These are phyloP conservation scores for Sebastiscus albofasciatus DNA, from an alignment of 2,797 vertebrate genomes.

Conservation along the genomic window DNA sequence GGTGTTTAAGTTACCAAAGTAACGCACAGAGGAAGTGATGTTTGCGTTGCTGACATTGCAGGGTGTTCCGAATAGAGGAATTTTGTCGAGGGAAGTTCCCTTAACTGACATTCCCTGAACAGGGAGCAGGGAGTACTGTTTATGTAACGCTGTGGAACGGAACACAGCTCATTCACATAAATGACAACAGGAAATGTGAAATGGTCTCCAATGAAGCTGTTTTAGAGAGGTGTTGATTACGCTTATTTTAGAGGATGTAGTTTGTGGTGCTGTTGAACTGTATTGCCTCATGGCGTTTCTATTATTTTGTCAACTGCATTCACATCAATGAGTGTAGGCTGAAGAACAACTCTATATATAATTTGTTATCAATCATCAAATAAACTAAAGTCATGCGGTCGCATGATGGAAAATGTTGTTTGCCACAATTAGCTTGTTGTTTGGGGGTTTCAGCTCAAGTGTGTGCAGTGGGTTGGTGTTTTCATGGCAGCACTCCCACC, in stretches of 20 bases:
- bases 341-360: background rate
- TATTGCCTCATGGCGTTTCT: background rate
- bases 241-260: background rate
- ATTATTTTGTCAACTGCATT: background rate
- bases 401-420: background rate
- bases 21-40: background rate
- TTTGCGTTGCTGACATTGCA: background rate
- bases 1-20: too few relatives aligned
- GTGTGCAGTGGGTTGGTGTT: background rate
- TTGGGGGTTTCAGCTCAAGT: background rate
- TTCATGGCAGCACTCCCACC: background rate
- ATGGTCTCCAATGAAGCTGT: background rate
- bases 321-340: background rate
- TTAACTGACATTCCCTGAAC: background rate
- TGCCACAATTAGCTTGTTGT: background rate
- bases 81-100: background rate
- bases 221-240: background rate
- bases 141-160: background rate
- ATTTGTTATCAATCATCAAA: background rate
- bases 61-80: background rate
- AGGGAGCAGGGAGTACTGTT: background rate
- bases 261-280: background rate
- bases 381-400: background rate
- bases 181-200: background rate
- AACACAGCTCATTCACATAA: background rate